Percentiles rank a stretch among this genome's conserved stretches.
These are phyloP conservation scores for Kryptopterus vitreolus DNA, from an alignment of 2,797 vertebrate genomes.

Conservation along the genomic window DNA sequence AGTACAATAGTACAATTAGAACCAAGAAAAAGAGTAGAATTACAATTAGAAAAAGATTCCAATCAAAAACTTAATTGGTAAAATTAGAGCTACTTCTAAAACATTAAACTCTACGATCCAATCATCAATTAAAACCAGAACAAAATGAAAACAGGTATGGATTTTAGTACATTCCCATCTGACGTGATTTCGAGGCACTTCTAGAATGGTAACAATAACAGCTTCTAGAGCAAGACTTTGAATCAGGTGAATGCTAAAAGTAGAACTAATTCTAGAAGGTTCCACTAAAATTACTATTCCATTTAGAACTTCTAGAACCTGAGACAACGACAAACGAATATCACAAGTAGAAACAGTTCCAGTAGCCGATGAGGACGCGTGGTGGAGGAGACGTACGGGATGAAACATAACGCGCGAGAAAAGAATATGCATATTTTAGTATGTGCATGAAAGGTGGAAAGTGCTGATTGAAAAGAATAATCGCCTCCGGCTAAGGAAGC, in stretches of 20 bases:
- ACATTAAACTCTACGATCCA: too few species aligned
- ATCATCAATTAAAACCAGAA: too few species aligned
- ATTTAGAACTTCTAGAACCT: too few species aligned
- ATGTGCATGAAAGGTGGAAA: neutral
- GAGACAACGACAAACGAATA: too few species aligned
- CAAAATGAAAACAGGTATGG: neutral
- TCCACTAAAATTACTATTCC: neutral
- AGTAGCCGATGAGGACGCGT: neutral
- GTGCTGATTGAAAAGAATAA: constrained; percentile 15
- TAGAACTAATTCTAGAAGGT: neutral
- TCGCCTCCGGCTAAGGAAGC: constrained; percentile 6
- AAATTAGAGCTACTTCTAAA: neutral
- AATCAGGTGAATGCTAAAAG: too few species aligned
- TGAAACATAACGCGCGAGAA: constrained; percentile 3
- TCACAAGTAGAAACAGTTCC: neutral
- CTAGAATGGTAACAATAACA: too few species aligned
- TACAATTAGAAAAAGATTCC: too few species aligned
- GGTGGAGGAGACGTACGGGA: neutral
- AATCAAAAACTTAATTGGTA: too few species aligned
- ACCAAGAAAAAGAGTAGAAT: too few species aligned
- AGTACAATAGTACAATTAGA: too few species aligned
- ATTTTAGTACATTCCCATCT: neutral
- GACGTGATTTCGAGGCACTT: neutral
- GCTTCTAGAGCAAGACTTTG: too few species aligned
- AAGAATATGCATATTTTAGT: constrained; percentile 6